Conservation (phyloP, 2,113 vertebrate species). For the Colossoma macropomum region DNA sequence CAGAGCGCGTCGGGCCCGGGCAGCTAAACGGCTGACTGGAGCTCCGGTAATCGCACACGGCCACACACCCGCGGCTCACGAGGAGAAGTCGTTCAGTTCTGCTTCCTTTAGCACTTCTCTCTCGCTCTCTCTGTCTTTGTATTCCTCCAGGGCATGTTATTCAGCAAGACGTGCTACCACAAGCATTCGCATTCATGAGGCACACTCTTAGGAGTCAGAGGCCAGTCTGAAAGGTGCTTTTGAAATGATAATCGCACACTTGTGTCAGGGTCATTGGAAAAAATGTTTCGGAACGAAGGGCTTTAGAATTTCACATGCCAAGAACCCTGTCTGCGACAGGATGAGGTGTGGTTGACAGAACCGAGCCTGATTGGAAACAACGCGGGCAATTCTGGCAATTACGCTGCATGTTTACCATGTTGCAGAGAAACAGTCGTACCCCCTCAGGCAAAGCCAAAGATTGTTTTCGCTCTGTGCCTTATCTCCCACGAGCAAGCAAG, state of each 20-base stretch:
- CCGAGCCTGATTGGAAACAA: background rate
- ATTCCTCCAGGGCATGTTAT: constrained; percentile 12
- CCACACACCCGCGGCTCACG: constrained; percentile 64
- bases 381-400: background rate
- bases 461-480: background rate
- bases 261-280: background rate
- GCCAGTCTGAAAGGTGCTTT: constrained; percentile 16
- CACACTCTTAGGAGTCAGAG: constrained; percentile 4
- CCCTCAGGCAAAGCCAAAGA: background rate
- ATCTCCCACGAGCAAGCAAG: background rate
- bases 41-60: constrained; percentile 58
- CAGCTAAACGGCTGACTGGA: constrained; percentile 67
- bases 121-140: constrained; percentile 13
- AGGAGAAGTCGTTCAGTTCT: constrained; percentile 72
- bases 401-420: background rate
- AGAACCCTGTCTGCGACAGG: background rate
- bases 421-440: background rate
- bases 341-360: background rate
- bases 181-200: constrained; percentile 11
- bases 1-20: constrained; percentile 67
- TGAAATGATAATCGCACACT: constrained; percentile 30
- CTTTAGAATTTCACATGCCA: background rate
- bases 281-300: constrained; percentile 1
- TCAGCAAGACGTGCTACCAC: constrained; percentile 21
- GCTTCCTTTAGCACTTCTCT: constrained; percentile 61